Evolutionary conservation across 30 jellyfish, hydroid and myxozoan genomes (phyloP).

Genomic region (Turritopsis dohrnii): DNA sequence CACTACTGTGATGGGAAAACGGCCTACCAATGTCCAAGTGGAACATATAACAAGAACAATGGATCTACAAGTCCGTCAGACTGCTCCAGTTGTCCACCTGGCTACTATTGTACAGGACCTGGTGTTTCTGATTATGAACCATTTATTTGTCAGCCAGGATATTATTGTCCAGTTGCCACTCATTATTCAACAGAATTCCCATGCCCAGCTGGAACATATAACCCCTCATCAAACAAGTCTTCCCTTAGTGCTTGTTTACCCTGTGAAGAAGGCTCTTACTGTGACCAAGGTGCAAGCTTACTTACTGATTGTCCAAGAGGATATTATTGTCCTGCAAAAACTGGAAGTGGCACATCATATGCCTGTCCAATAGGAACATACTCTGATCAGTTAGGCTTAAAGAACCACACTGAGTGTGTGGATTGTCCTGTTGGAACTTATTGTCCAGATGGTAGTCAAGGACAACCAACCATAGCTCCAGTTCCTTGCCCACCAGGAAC

Average conservation of each 20-base stretch:
- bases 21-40: conserved; percentile 72
- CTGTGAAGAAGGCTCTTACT: conserved; percentile 67
- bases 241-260: conserved; percentile 46
- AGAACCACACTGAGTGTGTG: conserved; percentile 64
- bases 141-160: conserved; percentile 63
- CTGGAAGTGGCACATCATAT: conserved; percentile 67
- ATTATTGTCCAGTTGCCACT: conserved; percentile 85
- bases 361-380: conserved; percentile 93
- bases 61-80: conserved; percentile 43
- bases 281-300: conserved; percentile 68
- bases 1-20: conserved; percentile 79
- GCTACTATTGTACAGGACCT: conserved; percentile 87
- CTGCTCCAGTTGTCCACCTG: conserved; percentile 74
- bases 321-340: conserved; percentile 82
- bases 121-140: conserved; percentile 58
- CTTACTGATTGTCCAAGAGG: conserved; percentile 70
- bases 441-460: conserved; percentile 90
- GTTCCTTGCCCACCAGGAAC: conserved; percentile 96
- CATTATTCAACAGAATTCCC: conserved; percentile 65
- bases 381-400: conserved; percentile 48
- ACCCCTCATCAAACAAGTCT: conserved; percentile 44
- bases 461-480: conserved; percentile 77
- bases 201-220: conserved; percentile 85
- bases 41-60: conserved; percentile 68
- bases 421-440: conserved; percentile 93